Base-by-base conservation (phyloP, 2,888 invertebrate species). In the Luperina nickerlii region DNA sequence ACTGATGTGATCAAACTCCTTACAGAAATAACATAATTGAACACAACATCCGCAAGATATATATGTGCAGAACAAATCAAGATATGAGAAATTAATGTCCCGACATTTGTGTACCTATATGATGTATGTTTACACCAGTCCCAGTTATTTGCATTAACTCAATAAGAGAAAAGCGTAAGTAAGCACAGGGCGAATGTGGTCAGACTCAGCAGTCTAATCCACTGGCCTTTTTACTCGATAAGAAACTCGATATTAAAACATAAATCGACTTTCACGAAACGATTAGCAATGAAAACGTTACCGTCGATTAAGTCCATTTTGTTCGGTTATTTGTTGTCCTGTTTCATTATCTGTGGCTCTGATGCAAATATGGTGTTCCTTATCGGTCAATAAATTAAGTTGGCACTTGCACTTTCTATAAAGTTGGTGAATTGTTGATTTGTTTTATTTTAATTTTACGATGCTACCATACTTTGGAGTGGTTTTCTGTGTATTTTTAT, bases 381-480 rank as follows among this genome's bases (percentile, higher is more conserved):
- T 91, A 92, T 90, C 91, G 83, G 79, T 27, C 69, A 83, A 90
- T 92, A 91, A 92, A 91, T 91, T 86, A 88, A 84, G 80, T 82
- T 87, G 89, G 84, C 90, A 90, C 90, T 91, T 90, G 82, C 90
- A 90, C 91, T 92, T 92, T 92, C 91, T 90, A 90, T 88, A 88
- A 81, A 83, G 78, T 75, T 86, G 79, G 87, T 86, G 87, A 87
- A 90, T 88, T 89, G 76, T 79, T 71, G 70, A 84, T 85, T 85
- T 85, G 88, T 87, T 89, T 84, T 86, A 88, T 84, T 88, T 48
- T 86, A 82, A 80, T 84, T 89, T 82, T 75, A 77, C 72, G 76
- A 78, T 79, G 24, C 13, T 83, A 18, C 20, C 27, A 27, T 32
- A 51, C 32, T 73, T 27, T 75, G n/a, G 48, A 45, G 54, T 82